These are phyloP conservation scores for Drosophila leontia DNA, from an alignment of 1,140 invertebrate genomes.

Conservation along the genomic window DNA sequence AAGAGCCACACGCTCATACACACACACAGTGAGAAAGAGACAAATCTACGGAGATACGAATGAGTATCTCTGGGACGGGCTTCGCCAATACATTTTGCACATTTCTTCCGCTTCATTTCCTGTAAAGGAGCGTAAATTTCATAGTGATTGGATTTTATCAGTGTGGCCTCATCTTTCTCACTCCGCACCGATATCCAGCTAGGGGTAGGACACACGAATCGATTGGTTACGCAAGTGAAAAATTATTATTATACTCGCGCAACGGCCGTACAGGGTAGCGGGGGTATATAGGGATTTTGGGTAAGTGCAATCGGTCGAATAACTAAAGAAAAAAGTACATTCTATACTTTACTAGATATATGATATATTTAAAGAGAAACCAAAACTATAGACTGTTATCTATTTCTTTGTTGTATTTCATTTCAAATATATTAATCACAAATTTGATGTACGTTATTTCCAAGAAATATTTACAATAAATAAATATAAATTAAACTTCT, in stretches of 20 bases:
- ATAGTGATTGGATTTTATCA: conserved; percentile 84
- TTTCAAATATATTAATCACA: too few species aligned
- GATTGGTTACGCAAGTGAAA: conserved; percentile 83
- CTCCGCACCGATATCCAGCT: conserved; percentile 50
- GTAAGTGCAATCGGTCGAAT: accelerated
- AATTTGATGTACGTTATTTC: too few species aligned
- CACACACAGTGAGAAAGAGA: conserved; percentile 11
- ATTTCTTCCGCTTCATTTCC: conserved; percentile 84
- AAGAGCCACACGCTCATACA: neutral
- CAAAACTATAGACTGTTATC: too few species aligned
- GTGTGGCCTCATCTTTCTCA: conserved; percentile 82
- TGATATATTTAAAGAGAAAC: neutral
- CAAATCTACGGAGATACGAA: conserved; percentile 19
- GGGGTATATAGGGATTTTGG: conserved; percentile 15
- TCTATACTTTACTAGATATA: neutral
- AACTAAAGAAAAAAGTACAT: neutral
- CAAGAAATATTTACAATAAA: too few species aligned
- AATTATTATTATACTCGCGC: conserved; percentile 63
- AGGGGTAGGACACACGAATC: conserved; percentile 68
- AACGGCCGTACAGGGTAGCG: conserved; percentile 9
- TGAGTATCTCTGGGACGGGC: conserved; percentile 13
- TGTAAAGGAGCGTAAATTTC: conserved; percentile 83
- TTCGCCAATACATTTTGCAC: conserved; percentile 79
- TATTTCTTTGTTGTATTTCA: too few species aligned
- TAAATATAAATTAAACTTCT: neutral